These are phyloP conservation scores for Graptemys geographica DNA, from an alignment of 2,797 vertebrate genomes.

Conservation along the genomic window DNA sequence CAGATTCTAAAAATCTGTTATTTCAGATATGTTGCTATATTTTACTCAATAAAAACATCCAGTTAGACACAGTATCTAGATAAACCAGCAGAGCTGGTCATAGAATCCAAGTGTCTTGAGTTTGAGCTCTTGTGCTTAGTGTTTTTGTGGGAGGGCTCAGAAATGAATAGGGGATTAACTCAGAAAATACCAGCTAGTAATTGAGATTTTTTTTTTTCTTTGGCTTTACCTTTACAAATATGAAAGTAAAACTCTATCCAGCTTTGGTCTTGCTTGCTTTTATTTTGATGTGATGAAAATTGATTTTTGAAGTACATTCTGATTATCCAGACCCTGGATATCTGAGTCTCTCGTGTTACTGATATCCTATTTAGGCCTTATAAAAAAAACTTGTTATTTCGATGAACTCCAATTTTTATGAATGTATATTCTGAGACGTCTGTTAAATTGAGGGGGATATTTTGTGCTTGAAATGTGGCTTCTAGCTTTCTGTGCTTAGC, in stretches of 20 bases:
- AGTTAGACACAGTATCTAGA: background rate
- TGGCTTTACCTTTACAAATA: background rate
- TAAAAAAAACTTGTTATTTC: background rate
- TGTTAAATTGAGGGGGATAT: fast-evolving
- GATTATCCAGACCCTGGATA: background rate
- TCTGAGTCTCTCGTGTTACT: background rate
- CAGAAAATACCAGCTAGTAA: background rate
- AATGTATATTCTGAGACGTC: background rate
- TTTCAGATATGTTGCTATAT: background rate
- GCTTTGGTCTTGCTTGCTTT: background rate
- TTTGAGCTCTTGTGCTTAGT: background rate
- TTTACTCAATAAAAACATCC: background rate
- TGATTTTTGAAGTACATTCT: background rate
- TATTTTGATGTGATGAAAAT: background rate
- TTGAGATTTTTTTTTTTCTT: background rate
- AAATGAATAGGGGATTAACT: background rate
- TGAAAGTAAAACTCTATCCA: background rate
- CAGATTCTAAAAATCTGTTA: background rate
- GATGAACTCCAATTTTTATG: background rate
- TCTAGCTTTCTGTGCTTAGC: background rate
- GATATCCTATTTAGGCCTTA: background rate
- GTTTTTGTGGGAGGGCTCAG: background rate
- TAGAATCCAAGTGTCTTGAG: background rate
- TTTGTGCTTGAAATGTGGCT: background rate
- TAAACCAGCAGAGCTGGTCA: background rate